Base-by-base conservation (phyloP, 2,888 invertebrate species). In the Meteorus cinctellus region DNA sequence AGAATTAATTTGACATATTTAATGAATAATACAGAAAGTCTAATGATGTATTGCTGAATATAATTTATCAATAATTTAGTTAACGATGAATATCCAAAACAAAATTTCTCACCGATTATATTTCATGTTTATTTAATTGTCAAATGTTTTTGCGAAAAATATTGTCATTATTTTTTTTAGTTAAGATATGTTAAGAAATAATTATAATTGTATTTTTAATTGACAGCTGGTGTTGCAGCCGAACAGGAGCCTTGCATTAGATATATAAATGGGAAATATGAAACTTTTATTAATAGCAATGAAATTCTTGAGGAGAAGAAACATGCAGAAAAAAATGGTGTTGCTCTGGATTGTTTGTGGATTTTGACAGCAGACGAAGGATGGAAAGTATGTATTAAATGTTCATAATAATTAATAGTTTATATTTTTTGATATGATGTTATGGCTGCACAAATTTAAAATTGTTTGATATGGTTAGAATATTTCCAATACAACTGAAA, bases 281-380 rank as follows among this genome's bases (percentile, higher is more conserved):
- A 94, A 82, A 93, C 92, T 45, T 88, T 91, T 81, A 91, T 94
- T 77, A 91, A 91, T 79, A 91, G 91, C 76, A 87, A 89, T 19
- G 92, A 94, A 84, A 92, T 95, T 77, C 81, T 89, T 71, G 92
- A 92, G 14, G 91, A 91, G 24, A 88, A 91, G 75, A 90, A 91
- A 73, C 91, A 91, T 79, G 91, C 92, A 12, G 90, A 89, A 74
- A 89, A 90, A 69, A 90, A 92, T 83, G 91, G 91, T 75, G 90
- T 93, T 74, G 91, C 94, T 0, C 89, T 95, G 66, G 95, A 95
- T 86, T 95, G 95, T 87, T 92, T 95, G 87, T 95, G 95, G 95
- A 91, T 92, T 76, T 93, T 95, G 72, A 91, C 91, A 19, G 95
- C 95, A 2, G 89, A 91, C 72, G 90, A 91, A 10, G 91, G 91